Percentiles rank a stretch among this genome's conserved stretches.
Conservation (phyloP, 2,113 vertebrate species). For the Hydropotes inermis region DNA sequence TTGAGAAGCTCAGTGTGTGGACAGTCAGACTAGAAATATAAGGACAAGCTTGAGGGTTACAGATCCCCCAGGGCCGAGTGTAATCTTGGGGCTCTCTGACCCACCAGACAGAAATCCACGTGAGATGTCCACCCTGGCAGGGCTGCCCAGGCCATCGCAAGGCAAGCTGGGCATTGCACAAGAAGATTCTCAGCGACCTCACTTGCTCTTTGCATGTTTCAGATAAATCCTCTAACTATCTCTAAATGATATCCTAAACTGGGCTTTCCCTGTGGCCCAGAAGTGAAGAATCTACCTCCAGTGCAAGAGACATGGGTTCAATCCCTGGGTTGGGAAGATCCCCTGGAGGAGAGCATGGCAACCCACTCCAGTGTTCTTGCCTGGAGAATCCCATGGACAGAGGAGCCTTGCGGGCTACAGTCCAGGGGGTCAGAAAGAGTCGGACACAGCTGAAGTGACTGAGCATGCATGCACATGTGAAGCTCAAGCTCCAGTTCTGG, state of each 20-base stretch:
- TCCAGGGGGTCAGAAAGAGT: neutral
- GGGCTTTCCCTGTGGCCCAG: neutral
- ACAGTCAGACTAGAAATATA: neutral
- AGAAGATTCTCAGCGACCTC: fast-evolving
- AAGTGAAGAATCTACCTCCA: neutral
- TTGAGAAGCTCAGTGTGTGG: fast-evolving
- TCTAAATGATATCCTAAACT: neutral
- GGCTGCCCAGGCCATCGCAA: fast-evolving
- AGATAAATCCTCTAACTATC: neutral
- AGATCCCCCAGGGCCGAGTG: too few relatives aligned
- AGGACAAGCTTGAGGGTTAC: neutral
- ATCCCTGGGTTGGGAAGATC: neutral
- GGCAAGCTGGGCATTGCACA: fast-evolving
- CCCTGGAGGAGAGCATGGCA: neutral
- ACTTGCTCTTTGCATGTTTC: neutral
- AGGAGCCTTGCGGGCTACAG: neutral
- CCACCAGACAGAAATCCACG: neutral
- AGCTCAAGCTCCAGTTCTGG: neutral
- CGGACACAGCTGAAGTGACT: fast-evolving
- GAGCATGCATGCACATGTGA: fast-evolving
- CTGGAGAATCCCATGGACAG: neutral
- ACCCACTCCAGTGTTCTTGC: neutral
- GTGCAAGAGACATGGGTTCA: fast-evolving
- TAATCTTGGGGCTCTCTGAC: too few relatives aligned
- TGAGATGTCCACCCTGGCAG: neutral